These are phyloP conservation scores for Atta cephalotes DNA, from an alignment of 1,140 invertebrate species.

Conservation along the genomic window DNA sequence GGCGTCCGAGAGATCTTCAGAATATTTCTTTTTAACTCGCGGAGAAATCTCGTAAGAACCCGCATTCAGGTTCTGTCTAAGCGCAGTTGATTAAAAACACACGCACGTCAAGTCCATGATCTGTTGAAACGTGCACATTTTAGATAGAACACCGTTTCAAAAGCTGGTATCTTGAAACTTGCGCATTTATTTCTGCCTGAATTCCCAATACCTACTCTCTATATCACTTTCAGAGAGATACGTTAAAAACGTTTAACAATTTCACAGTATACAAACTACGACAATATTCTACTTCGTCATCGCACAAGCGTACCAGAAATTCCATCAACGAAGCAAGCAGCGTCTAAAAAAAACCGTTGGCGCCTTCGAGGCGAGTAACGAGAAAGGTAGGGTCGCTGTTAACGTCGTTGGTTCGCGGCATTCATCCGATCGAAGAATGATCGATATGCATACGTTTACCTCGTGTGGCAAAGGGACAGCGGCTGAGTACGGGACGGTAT, in stretches of 20 bases:
- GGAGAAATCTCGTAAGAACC: constrained; percentile 10
- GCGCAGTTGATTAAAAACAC: constrained; percentile 58
- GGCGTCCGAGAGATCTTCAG: background rate
- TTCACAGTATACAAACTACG: background rate
- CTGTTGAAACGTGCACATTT: constrained; percentile 56
- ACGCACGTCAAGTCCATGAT: constrained; percentile 53
- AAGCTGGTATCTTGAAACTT: constrained; percentile 4
- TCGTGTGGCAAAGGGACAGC: constrained; percentile 42
- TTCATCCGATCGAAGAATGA: constrained; percentile 80
- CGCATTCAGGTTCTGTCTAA: constrained; percentile 40
- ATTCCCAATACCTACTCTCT: background rate
- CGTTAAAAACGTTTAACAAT: background rate
- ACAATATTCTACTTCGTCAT: background rate
- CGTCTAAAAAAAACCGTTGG: constrained; percentile 75
- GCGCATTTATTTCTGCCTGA: constrained; percentile 15
- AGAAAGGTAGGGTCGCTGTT: constrained; percentile 74
- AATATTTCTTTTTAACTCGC: constrained; percentile 18
- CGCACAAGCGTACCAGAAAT: background rate
- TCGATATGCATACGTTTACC: constrained; percentile 83
- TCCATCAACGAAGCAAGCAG: background rate
- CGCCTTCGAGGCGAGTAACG: constrained; percentile 67
- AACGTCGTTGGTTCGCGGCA: constrained; percentile 72
- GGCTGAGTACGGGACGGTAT: constrained; percentile 38
- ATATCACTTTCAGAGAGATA: constrained; percentile 17
- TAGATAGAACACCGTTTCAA: constrained; percentile 40